Evolutionary conservation across 2,888 invertebrate genomes (phyloP), one percentile per base, ranked within the genome.

Genomic region (Plutella xylostella): DNA sequence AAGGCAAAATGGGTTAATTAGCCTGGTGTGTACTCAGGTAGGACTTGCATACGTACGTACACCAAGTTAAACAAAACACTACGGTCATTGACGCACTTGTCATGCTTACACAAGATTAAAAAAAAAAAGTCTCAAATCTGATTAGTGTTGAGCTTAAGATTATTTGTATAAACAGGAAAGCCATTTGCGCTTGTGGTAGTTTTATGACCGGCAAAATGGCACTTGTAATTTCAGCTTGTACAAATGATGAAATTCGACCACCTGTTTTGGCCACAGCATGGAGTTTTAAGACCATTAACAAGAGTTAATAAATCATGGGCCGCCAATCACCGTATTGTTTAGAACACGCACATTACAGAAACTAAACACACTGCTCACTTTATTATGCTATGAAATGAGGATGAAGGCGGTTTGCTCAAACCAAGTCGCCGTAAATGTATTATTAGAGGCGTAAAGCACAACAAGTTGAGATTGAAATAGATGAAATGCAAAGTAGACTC

Each of bases 251-350:
- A n/a, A n/a, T n/a, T n/a, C n/a, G n/a, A n/a, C n/a, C n/a, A n/a
- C n/a, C n/a, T n/a, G n/a, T n/a, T n/a, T n/a, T n/a, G n/a, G n/a
- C n/a, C n/a, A n/a, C n/a, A n/a, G n/a, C n/a, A n/a, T n/a, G n/a
- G n/a, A n/a, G n/a, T n/a, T n/a, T n/a, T n/a, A n/a, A n/a, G n/a
- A n/a, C n/a, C n/a, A n/a, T n/a, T n/a, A n/a, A n/a, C n/a, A n/a
- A n/a, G n/a, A n/a, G n/a, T n/a, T n/a, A n/a, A n/a, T n/a, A n/a
- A n/a, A n/a, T n/a, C n/a, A n/a, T n/a, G n/a, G n/a, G n/a, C n/a
- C 56, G 61, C 63, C 66, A 72, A 78, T 68, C 56, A 61, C 56
- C 59, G 70, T 65, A 77, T 77, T 79, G 77, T 79, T 77, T 64
- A 34, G 42, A 22, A 49, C 22, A 48, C 48, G 57, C 57, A 57